Evolutionary conservation across 2,113 vertebrate species (phyloP).

Genomic region (Aleadryas rufinucha): DNA sequence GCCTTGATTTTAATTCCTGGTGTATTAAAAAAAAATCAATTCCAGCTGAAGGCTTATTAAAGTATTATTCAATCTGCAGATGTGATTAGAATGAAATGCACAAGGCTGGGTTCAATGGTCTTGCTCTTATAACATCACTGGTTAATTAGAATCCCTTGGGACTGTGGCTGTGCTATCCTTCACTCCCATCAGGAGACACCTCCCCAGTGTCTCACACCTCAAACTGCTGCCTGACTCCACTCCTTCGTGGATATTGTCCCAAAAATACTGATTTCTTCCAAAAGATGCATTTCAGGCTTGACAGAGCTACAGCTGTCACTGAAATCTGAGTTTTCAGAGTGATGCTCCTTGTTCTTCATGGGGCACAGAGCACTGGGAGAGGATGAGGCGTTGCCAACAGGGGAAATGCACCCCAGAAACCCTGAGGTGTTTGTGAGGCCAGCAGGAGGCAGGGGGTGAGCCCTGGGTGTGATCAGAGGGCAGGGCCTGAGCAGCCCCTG

Average conservation of each 20-base stretch:
- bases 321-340: neutral
- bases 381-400: neutral
- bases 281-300: neutral
- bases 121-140: neutral
- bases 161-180: neutral
- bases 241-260: neutral
- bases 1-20: neutral
- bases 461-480: neutral
- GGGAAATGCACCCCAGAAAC: neutral
- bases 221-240: neutral
- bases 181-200: neutral
- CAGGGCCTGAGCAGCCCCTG: neutral
- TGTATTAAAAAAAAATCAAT: neutral
- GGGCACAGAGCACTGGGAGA: neutral
- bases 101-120: neutral
- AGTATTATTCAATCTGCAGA: constrained; percentile 33
- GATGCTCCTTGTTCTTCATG: neutral
- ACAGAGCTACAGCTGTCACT: neutral
- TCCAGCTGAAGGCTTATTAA: constrained; percentile 28
- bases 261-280: neutral
- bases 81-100: constrained; percentile 16
- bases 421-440: neutral
- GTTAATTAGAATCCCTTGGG: neutral
- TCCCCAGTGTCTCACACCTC: neutral
- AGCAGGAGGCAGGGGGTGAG: neutral